These are phyloP conservation scores for Neosalanx taihuensis DNA, from an alignment of 2,797 vertebrate genomes.

Conservation along the genomic window DNA sequence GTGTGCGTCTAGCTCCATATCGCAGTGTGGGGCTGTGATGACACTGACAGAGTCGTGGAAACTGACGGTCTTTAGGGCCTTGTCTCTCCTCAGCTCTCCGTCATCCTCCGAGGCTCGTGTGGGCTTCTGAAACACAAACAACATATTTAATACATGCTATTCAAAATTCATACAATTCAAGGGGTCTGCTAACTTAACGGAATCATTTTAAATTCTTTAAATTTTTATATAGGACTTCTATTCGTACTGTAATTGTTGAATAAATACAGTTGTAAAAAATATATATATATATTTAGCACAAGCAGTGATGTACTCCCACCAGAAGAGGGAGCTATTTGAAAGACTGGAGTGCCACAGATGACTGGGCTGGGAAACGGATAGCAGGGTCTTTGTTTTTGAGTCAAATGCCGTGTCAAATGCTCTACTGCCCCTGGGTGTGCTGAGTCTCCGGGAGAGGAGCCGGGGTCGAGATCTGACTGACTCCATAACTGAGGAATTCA, in stretches of 20 bases:
- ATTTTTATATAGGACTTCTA: no score
- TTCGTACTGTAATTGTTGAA: no score
- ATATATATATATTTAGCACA: not conserved
- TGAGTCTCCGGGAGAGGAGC: no score
- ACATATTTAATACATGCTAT: slow-evolving; percentile 1
- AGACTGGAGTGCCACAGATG: not conserved
- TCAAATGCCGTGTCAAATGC: no score
- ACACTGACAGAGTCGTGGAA: slow-evolving; percentile 80
- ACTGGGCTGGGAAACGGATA: not conserved
- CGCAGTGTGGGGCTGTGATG: slow-evolving; percentile 72
- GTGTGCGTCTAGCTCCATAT: slow-evolving; percentile 91
- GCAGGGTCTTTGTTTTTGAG: not conserved
- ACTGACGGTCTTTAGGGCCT: slow-evolving; percentile 80
- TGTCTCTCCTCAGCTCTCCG: slow-evolving; percentile 77
- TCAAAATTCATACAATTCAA: no score
- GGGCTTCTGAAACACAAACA: slow-evolving; percentile 76
- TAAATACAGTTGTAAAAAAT: no score
- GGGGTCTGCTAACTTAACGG: no score
- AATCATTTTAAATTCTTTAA: no score
- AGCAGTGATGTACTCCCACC: not conserved
- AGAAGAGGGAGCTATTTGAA: not conserved
- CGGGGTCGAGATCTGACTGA: no score
- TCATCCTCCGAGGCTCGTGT: slow-evolving; percentile 83
- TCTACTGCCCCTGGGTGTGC: no score
- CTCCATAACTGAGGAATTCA: no score